Evolutionary conservation across 1,140 invertebrate species (phyloP).

Genomic region (Sycobia sp.): DNA sequence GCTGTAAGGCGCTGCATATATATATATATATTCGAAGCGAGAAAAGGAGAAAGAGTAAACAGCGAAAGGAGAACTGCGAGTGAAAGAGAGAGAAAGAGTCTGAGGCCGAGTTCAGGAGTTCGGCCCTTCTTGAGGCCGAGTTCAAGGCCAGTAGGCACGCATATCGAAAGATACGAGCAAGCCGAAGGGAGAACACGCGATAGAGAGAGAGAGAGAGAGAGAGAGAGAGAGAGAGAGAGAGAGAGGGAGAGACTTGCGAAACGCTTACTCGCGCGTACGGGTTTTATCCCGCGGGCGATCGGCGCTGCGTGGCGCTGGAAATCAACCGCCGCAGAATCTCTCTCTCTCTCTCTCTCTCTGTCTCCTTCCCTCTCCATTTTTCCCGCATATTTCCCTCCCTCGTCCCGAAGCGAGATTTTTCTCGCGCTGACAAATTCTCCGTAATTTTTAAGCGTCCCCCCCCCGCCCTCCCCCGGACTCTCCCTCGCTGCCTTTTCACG

Average conservation of each 20-base stretch:
- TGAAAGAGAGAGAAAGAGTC: slow-evolving; percentile 6
- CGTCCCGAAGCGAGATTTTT: slow-evolving; percentile 16
- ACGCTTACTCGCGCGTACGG: slow-evolving; percentile 9
- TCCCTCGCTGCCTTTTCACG: no score
- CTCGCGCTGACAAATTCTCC: slow-evolving; percentile 31
- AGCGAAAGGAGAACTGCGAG: no score
- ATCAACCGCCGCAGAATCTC: no score
- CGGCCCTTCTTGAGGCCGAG: slow-evolving; percentile 40
- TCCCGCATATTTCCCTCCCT: not conserved
- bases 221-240: slow-evolving; percentile 7
- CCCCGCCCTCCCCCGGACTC: not conserved
- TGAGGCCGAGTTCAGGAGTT: slow-evolving; percentile 34
- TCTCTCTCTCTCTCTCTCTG: no score
- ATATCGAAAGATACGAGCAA: not conserved
- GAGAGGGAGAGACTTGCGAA: slow-evolving; percentile 10
- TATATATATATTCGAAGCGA: no score
- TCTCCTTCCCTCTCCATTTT: no score
- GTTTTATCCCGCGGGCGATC: slow-evolving; percentile 28
- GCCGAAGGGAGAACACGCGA: no score
- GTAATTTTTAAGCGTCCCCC: not conserved
- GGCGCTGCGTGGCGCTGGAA: not conserved
- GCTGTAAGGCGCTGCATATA: no score
- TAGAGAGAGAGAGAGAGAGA: not conserved
- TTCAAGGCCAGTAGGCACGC: slow-evolving; percentile 41
- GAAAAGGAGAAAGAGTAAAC: not conserved